Base-by-base conservation (phyloP, 2,113 vertebrate genomes). In the Boulengeromyrus knoepffleri region DNA sequence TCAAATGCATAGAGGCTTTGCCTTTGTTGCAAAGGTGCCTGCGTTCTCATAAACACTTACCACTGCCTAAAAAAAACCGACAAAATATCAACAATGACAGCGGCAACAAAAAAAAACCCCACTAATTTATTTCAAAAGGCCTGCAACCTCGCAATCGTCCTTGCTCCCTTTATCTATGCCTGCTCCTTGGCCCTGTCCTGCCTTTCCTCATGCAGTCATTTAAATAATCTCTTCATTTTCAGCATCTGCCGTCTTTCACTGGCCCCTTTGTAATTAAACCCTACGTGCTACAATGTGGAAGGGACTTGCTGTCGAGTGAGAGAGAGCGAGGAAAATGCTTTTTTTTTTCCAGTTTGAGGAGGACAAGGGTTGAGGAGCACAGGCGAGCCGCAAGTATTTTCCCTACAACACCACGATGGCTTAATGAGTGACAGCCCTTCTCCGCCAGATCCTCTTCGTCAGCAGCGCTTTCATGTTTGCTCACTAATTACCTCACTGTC, bases 171-270 rank as follows among this genome's bases (percentile, higher is more conserved):
- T 74, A 42, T 89, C 42, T 27, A 17, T 1, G 31, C 31, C 36
- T 42, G 10, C 36, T 62, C 87, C 53, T 42, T 39, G 49, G 39
- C 50, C 90, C 91, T 88, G 92, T 89, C 91, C 91, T 93, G 93
- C 92, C 93, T 77, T 90, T 89, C 89, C 47, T 83, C 47, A 8
- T 45, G 27, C 88, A 52, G 70, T 89, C 66, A 89, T 89, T 89
- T 89, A 94, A 95, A 95, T 95, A 94, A 94, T 95, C 94, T 94
- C 92, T 92, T 95, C 93, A 95, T 96, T 94, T 95, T 94, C 93
- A 94, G 94, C 95, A 94, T 94, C 95, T 95, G 95, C 91, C 94
- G 92, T 94, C 90, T 90, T 93, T 93, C 94, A 95, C 95, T 94
- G 90, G 93, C 83, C 91, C 91, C 94, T 94, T 93, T 94, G 94